These are phyloP conservation scores for Hydrozoanthus gracilis DNA, from an alignment of 92 coral and sea anemone genomes.

Conservation along the genomic window DNA sequence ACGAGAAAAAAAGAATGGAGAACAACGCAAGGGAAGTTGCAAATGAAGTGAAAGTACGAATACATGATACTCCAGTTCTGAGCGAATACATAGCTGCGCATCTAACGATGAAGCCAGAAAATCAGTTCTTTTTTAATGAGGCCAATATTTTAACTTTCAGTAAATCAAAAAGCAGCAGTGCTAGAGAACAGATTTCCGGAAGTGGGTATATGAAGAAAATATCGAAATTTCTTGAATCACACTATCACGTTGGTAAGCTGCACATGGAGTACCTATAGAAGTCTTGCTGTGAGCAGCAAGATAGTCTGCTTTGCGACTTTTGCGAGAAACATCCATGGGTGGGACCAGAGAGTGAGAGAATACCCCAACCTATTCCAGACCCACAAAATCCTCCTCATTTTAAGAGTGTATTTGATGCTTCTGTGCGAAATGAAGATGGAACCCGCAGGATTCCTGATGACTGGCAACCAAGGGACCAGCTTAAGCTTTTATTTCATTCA, in stretches of 20 bases:
- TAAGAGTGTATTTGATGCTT: constrained; percentile 36
- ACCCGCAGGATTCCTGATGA: constrained; percentile 49
- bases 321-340: constrained; percentile 49
- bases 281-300: constrained; percentile 35
- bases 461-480: constrained; percentile 52
- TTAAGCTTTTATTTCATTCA: constrained; percentile 32
- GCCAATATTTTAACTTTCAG: too few relatives aligned
- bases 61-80: too few relatives aligned
- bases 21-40: constrained; percentile 48
- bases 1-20: constrained; percentile 36
- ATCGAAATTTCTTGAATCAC: too few relatives aligned
- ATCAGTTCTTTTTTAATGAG: too few relatives aligned
- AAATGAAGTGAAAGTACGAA: constrained; percentile 18
- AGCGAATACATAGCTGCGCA: too few relatives aligned
- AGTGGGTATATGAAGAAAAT: too few relatives aligned
- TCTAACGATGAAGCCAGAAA: too few relatives aligned
- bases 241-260: constrained; percentile 57
- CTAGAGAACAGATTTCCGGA: too few relatives aligned
- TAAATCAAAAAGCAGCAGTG: too few relatives aligned
- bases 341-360: constrained; percentile 48
- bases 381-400: constrained; percentile 47
- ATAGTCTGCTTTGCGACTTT: constrained; percentile 51
- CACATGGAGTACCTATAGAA: constrained; percentile 47
- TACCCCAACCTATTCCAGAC: constrained; percentile 58
- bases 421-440: too few relatives aligned